Base-by-base conservation (phyloP, 2,888 invertebrate genomes). In the Elegia similella region DNA sequence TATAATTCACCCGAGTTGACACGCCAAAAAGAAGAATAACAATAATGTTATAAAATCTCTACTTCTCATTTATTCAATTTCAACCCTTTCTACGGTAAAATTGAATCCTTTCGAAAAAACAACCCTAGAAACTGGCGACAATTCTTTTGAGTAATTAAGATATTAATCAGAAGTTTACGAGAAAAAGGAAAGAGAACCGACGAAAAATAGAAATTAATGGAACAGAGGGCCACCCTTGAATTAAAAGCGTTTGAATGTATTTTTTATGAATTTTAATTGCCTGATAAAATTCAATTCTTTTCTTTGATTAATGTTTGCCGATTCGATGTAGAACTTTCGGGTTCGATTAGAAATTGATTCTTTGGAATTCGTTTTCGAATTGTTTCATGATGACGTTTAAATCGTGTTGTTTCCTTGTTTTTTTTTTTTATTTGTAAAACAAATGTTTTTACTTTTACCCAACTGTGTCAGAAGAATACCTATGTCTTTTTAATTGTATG, bases 251-350 rank as follows among this genome's bases (percentile, higher is more conserved):
- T 62, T 60, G 58, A 59, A 62, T 63, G 62, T 61, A 67, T 73
- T 74, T 72, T 72, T 78, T 76, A 76, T 75, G 75, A 79, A 78
- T 80, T 78, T 75, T 78, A 79, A 83, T 82, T 78, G 80, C 69
- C 74, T 76, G 68, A 78, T 80, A 75, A 74, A 80, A 81, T 78
- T 78, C 69, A 73, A 72, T 78, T 72, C 67, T 81, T 70, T 64
- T 63, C 54, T 66, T 61, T 62, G 6, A 67, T 62, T 62, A 68
- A 67, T 68, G 62, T 60, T 63, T 68, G 63, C 68, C 68, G 5
- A 3, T 62, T 43, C 16, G 13, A 17, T 32, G 12, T 52, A 3
- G 16, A 52, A 53, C 29, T 53, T 23, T 29, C 13, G 13, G 13
- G 29, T 53, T 29, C 52, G 13, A 13, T 34, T 38, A 16, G 17